Base-by-base conservation (phyloP, 2,888 invertebrate genomes). In the Fissipunctia ypsillon region DNA sequence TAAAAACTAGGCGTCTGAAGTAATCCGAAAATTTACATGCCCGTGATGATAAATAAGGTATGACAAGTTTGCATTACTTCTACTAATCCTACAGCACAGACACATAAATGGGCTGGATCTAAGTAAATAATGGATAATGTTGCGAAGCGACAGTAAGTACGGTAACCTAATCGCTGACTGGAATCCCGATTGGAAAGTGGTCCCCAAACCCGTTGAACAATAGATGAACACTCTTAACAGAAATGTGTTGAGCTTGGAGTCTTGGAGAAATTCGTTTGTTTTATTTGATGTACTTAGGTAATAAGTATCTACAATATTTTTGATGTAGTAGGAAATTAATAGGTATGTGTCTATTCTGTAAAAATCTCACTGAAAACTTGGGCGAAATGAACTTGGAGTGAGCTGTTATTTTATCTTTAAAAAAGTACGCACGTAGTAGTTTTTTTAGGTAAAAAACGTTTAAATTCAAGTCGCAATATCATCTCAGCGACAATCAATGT, bases 171-270 rank as follows among this genome's bases (percentile, higher is more conserved):
- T 59, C 65, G 67, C 9, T 4, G 7, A 10, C 25, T 56, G 75
- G 75, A 78, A 75, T 78, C 79, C 75, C 71, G 75, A 81, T 78
- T 81, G 69, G 81, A 81, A 81, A 81, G 81, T 81, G 81, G 78
- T 69, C 70, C 70, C 60, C n/a, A 69, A 78, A 71, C 81, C 66
- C 14, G 71, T 72, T 59, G 61, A 43, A 71, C 74, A 74, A 75
- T 74, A 45, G 43, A 63, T 75, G 38, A 60, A 54, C 57, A 35
- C 45, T 72, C 54, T 59, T 43, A 35, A 38, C 43, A 54, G 19
- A 19, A 56, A 31, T 45, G 31, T 41, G 35, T 43, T 56, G 19
- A 56, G 52, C 35, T 19, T 50, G 9, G 19, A 16, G 25, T n/a
- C 28, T 50, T 69, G 19, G 50, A 56, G 73, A 74, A 60, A 63